Conservation (phyloP, 2,888 invertebrate species). For the Caenorhabditis panamensis region DNA sequence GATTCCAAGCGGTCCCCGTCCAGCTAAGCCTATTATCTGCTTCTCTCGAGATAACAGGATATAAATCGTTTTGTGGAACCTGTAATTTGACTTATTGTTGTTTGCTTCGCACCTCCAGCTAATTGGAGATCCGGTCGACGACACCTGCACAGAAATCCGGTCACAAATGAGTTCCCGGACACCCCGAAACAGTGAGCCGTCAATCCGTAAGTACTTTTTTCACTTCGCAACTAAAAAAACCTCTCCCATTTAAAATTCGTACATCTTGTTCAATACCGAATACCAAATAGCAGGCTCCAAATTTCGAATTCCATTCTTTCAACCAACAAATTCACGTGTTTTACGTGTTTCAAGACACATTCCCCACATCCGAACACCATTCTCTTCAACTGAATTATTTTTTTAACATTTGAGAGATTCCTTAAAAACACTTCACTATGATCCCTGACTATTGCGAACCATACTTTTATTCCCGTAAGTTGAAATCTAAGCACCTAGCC, state of each 20-base stretch:
- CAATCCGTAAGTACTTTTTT: conserved; percentile 43
- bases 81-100: conserved; percentile 49
- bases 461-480: neutral
- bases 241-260: conserved; percentile 50
- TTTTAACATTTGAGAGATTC: neutral
- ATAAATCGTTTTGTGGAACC: conserved; percentile 30
- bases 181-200: conserved; percentile 21
- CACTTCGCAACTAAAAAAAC: neutral
- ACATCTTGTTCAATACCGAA: conserved; percentile 23
- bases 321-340: neutral
- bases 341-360: neutral
- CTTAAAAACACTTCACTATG: too few relatives aligned
- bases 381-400: too few relatives aligned
- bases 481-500: neutral
- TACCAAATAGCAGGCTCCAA: neutral
- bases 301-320: neutral
- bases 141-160: conserved; percentile 33
- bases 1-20: too few relatives aligned
- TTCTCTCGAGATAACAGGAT: neutral
- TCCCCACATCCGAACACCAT: conserved; percentile 11
- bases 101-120: conserved; percentile 20
- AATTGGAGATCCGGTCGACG: conserved; percentile 21
- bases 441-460: conserved; percentile 4
- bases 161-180: conserved; percentile 37
- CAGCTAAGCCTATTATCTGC: conserved; percentile 1